Percentiles rank a stretch among this genome's conserved stretches.
phyloP scores from a whole-genome alignment of 2,797 vertebrate genomes.

The Oryzias dopingdopingensis region DNA sequence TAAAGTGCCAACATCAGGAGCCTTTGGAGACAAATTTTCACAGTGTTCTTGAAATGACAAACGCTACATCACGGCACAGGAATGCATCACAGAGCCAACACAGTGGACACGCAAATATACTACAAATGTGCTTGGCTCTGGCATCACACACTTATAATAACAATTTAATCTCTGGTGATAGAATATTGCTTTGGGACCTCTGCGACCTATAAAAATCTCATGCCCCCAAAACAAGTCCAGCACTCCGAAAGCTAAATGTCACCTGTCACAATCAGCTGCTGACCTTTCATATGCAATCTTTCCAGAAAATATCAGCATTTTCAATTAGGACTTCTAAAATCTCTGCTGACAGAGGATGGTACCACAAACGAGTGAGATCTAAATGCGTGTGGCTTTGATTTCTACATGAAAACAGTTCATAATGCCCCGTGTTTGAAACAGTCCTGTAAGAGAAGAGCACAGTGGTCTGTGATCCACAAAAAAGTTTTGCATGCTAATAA shows the following conservation, averaged over 20 bases:
- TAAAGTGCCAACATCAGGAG: constrained; percentile 9
- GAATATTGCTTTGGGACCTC: constrained; percentile 52
- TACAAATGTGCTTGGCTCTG: constrained; percentile 8
- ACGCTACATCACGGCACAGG: constrained; percentile 14
- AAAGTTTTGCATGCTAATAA: constrained; percentile 63
- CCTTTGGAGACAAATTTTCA: constrained; percentile 13
- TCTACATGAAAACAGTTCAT: constrained; percentile 35
- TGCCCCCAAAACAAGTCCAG: constrained; percentile 44
- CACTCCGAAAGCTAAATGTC: constrained; percentile 58
- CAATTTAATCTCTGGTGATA: constrained; percentile 24
- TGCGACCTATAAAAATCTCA: constrained; percentile 39
- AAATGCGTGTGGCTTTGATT: constrained; percentile 19
- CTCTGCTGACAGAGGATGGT: constrained; percentile 24
- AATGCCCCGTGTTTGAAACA: constrained; percentile 56
- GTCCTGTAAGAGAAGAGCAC: constrained; percentile 36
- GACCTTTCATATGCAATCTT: constrained; percentile 49
- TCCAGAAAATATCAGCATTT: constrained; percentile 32
- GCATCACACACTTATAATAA: constrained; percentile 8
- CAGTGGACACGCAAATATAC: constrained; percentile 17
- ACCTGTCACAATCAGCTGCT: constrained; percentile 27
- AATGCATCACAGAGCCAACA: constrained; percentile 11
- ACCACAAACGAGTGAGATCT: constrained; percentile 14
- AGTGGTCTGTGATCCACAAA: constrained; percentile 32
- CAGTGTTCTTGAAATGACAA: constrained; percentile 22
- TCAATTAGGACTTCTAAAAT: constrained; percentile 28